Evolutionary conservation across 2,888 invertebrate genomes (phyloP).

Genomic region (Phanerotoma sp.): DNA sequence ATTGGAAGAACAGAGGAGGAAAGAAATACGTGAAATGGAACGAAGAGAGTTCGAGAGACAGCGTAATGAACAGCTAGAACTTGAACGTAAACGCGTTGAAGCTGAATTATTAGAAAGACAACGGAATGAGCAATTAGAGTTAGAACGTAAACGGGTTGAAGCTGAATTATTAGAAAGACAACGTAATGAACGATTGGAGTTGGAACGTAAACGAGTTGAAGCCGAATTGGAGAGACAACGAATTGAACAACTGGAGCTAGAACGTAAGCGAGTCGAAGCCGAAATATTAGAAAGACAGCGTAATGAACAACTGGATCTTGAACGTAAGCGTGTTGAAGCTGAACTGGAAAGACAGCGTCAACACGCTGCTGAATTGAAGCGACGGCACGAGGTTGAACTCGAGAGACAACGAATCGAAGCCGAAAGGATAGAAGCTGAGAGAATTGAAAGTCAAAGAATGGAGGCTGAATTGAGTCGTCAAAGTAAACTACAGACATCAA

Average conservation of each 20-base stretch:
- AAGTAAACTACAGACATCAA: constrained; percentile 45
- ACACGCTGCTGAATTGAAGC: constrained; percentile 33
- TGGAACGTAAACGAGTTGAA: constrained; percentile 37
- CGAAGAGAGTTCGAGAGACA: constrained; percentile 37
- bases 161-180: constrained; percentile 37
- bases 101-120: constrained; percentile 37
- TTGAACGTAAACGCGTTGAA: constrained; percentile 37
- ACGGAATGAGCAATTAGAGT: constrained; percentile 30
- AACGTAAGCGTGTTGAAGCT: constrained; percentile 37
- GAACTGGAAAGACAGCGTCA: constrained; percentile 36
- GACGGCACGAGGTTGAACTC: constrained; percentile 30
- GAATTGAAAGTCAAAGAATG: constrained; percentile 44
- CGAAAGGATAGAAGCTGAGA: constrained; percentile 43
- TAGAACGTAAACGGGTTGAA: too few relatives aligned
- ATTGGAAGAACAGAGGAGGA: constrained; percentile 9
- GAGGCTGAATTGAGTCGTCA: constrained; percentile 49
- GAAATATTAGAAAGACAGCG: constrained; percentile 38
- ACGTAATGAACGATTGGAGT: constrained; percentile 35
- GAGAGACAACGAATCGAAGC: constrained; percentile 39
- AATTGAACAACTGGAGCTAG: constrained; percentile 32
- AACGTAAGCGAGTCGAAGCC: too few relatives aligned
- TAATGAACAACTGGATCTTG: constrained; percentile 26
- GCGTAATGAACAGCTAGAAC: constrained; percentile 36
- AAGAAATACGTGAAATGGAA: constrained; percentile 32
- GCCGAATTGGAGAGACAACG: constrained; percentile 35